phyloP scores from a whole-genome alignment of 2,888 invertebrate species.

The Drosophila parthenogenetica region DNA sequence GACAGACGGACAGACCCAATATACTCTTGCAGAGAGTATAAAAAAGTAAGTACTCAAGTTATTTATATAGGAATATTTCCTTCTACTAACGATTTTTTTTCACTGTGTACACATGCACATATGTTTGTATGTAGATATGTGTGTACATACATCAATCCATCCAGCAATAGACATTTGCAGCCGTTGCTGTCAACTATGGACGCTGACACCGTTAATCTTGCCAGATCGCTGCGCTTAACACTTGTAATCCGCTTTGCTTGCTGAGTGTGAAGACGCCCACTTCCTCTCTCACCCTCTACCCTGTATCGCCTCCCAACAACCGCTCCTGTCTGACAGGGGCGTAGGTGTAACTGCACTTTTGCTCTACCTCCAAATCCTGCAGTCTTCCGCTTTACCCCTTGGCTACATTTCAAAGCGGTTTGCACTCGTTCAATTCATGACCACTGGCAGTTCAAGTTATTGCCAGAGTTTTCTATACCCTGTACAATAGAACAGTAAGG shows the following conservation, averaged over 20 bases:
- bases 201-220: constrained; percentile 43
- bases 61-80: too few relatives aligned
- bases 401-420: constrained; percentile 27
- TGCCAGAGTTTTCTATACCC: constrained; percentile 1
- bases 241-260: constrained; percentile 57
- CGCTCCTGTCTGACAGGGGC: constrained; percentile 16
- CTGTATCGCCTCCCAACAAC: background rate
- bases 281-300: background rate
- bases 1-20: too few relatives aligned
- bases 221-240: constrained; percentile 57
- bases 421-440: constrained; percentile 30
- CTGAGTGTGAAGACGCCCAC: constrained; percentile 41
- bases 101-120: background rate
- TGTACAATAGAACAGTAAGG: background rate
- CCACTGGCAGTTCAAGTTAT: constrained; percentile 14
- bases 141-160: constrained; percentile 44
- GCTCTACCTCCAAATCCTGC: background rate
- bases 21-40: too few relatives aligned
- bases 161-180: constrained; percentile 55
- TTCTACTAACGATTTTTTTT: too few relatives aligned
- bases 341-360: constrained; percentile 46
- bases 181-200: constrained; percentile 60
- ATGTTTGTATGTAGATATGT: background rate
- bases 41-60: too few relatives aligned
- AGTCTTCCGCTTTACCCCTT: background rate